Evolutionary conservation across 2,888 invertebrate species (phyloP).

Genomic region (Pseudanteris insignis): DNA sequence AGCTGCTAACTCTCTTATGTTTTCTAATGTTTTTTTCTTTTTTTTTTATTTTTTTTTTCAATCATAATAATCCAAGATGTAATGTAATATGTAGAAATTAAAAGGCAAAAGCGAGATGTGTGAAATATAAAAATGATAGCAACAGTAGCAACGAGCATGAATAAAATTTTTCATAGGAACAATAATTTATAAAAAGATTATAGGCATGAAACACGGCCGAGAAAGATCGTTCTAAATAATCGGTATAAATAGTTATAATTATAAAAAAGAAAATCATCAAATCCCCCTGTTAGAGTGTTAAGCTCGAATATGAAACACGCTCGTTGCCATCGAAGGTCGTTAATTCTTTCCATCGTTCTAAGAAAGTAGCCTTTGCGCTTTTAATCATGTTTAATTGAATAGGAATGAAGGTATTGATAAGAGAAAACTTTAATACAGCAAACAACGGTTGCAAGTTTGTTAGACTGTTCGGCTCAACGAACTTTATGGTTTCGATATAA

Average conservation of each 20-base stretch:
- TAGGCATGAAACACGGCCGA: neutral
- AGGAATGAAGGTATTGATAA: constrained; percentile 3
- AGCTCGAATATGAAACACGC: constrained; percentile 22
- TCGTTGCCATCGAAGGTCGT: constrained; percentile 7
- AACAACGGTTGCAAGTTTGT: constrained; percentile 5
- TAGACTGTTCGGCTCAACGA: constrained; percentile 4
- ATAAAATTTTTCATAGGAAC: no score
- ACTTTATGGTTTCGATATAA: constrained; percentile 7
- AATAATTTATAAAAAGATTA: constrained; percentile 9
- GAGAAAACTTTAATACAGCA: constrained; percentile 7
- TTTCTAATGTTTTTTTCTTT: no score
- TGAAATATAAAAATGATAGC: neutral
- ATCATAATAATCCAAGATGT: no score
- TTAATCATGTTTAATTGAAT: constrained; percentile 3
- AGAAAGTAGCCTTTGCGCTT: constrained; percentile 3
- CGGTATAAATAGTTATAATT: constrained; percentile 3
- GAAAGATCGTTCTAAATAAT: constrained; percentile 4
- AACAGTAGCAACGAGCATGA: constrained; percentile 1
- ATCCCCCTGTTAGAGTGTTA: constrained; percentile 9
- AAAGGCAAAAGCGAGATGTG: neutral
- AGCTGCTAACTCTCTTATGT: no score
- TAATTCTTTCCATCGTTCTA: neutral
- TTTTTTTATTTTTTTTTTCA: no score
- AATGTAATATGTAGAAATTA: no score
- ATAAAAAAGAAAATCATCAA: constrained; percentile 10